Percentiles rank a stretch among this genome's conserved stretches.
Evolutionary conservation across 1,140 invertebrate genomes (phyloP).

Genomic region (Tyrophagus putrescentiae): DNA sequence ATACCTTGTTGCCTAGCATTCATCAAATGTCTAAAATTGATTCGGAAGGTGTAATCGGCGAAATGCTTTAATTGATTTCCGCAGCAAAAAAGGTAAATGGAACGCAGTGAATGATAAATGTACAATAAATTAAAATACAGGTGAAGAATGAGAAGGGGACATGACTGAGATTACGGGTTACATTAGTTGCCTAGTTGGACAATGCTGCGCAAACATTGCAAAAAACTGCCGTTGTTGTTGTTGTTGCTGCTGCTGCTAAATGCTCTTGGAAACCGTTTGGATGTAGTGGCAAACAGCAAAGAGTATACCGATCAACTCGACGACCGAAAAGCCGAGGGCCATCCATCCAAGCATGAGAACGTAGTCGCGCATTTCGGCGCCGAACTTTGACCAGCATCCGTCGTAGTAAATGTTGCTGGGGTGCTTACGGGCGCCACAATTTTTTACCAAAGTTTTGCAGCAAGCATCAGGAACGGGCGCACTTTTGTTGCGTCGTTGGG

Average conservation of each 20-base stretch:
- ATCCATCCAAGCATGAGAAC: constrained; percentile 13
- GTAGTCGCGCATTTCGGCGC: constrained; percentile 10
- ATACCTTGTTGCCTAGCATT: too few relatives aligned
- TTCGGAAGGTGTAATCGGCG: too few relatives aligned
- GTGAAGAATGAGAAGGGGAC: too few relatives aligned
- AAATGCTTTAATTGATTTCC: too few relatives aligned
- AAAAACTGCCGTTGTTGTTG: too few relatives aligned
- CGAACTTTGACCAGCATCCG: constrained; percentile 14
- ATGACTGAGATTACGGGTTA: constrained; percentile 3
- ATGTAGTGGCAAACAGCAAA: constrained; percentile 23
- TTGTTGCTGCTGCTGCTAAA: too few relatives aligned
- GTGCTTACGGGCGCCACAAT: constrained; percentile 20
- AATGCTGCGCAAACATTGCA: too few relatives aligned
- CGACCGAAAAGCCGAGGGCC: constrained; percentile 17
- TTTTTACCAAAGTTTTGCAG: constrained; percentile 21
- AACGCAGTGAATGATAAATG: neutral
- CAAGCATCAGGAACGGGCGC: constrained; percentile 16
- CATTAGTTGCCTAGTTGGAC: too few relatives aligned
- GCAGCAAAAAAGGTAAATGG: too few relatives aligned
- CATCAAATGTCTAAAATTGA: too few relatives aligned
- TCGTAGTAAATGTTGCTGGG: constrained; percentile 21
- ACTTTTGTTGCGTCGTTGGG: neutral
- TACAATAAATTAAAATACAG: neutral
- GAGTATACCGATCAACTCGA: constrained; percentile 17
- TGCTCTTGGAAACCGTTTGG: neutral